A percentile compares a stretch with the other conserved stretches of the same genome.
These are phyloP conservation scores for Anoplolepis gracilipes DNA, from an alignment of 1,140 invertebrate genomes.

Conservation along the genomic window DNA sequence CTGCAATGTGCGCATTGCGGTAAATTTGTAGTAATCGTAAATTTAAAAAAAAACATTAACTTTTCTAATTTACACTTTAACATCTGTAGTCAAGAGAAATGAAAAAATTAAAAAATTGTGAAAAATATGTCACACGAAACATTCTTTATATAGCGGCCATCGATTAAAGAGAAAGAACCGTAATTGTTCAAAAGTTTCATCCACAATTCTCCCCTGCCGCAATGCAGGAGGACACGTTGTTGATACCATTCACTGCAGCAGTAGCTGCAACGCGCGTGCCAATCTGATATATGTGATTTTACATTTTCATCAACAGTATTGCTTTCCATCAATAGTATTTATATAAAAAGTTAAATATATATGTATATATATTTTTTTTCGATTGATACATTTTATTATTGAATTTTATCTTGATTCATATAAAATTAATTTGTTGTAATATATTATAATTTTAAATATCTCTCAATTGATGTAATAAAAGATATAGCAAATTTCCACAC, in stretches of 20 bases:
- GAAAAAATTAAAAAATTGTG: neutral
- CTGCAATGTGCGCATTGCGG: conserved; percentile 39
- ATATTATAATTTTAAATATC: neutral
- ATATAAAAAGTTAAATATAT: neutral
- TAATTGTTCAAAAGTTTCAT: conserved; percentile 24
- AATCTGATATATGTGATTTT: no score
- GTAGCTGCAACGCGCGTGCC: neutral
- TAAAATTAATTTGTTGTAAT: neutral
- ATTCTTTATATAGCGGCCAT: neutral
- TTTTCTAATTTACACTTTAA: neutral
- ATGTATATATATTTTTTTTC: neutral
- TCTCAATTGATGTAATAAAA: neutral
- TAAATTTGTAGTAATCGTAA: conserved; percentile 1
- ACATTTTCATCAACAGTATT: no score
- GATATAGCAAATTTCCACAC: neutral
- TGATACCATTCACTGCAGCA: conserved; percentile 25
- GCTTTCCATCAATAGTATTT: neutral
- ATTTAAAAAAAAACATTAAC: neutral
- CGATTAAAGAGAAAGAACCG: neutral
- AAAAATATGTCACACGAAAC: neutral
- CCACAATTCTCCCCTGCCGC: conserved; percentile 16
- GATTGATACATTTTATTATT: neutral
- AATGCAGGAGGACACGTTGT: conserved; percentile 29
- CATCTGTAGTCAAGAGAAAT: neutral
- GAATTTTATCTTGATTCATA: neutral